Conservation (phyloP, 2,113 vertebrate genomes). For the Oryzias curvinotus region DNA sequence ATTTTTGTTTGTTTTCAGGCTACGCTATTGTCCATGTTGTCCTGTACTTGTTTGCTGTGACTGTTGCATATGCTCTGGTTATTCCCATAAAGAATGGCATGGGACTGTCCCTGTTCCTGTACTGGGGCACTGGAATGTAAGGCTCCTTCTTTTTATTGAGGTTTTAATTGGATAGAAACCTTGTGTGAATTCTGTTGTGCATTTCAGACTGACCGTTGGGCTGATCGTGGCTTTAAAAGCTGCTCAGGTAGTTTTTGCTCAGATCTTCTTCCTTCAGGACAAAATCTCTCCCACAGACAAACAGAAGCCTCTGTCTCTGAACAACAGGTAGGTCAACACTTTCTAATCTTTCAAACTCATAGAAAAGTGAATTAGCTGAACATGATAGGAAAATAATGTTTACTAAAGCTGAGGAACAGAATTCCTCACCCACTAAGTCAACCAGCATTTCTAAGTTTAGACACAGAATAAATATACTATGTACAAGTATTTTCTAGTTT, state of each 20-base stretch:
- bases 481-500: no score
- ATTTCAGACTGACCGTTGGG: constrained; percentile 75
- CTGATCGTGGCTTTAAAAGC: constrained; percentile 76
- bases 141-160: constrained; percentile 15
- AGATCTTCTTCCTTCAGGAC: constrained; percentile 86
- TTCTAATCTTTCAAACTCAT: no score
- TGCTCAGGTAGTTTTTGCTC: constrained; percentile 78
- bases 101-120: constrained; percentile 66
- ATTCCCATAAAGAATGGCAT: constrained; percentile 75
- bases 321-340: constrained; percentile 79
- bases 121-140: constrained; percentile 79
- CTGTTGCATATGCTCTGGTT: constrained; percentile 77
- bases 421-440: no score
- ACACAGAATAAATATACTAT: no score
- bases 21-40: constrained; percentile 85
- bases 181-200: neutral
- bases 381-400: neutral
- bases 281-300: constrained; percentile 78
- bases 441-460: no score
- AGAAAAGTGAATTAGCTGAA: neutral
- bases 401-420: no score
- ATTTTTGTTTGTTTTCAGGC: constrained; percentile 63
- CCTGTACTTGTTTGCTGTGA: constrained; percentile 78
- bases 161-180: neutral
- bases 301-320: constrained; percentile 86